Evolutionary conservation across 2,113 vertebrate species (phyloP).

Genomic region (Pagrus major): DNA sequence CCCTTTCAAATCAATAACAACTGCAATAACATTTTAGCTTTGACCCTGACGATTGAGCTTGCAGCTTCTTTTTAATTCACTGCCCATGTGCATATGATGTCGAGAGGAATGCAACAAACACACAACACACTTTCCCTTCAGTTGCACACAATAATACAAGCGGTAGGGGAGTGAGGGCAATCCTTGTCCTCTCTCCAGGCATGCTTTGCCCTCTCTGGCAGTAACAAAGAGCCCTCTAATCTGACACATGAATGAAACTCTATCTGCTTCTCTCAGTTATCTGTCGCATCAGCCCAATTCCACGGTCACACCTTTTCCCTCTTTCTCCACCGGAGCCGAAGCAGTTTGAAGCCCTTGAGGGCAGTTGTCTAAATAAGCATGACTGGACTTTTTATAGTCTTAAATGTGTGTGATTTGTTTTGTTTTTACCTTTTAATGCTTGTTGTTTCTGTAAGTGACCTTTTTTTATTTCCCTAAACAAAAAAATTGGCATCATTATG

Average conservation of each 20-base stretch:
- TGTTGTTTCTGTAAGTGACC: not conserved
- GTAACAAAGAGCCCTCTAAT: conserved; percentile 74
- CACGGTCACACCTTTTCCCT: conserved; percentile 45
- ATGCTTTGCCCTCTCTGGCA: conserved; percentile 50
- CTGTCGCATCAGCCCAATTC: conserved; percentile 59
- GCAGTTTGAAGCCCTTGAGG: conserved; percentile 13
- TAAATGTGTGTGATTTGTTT: not conserved
- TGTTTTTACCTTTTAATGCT: conserved; percentile 24
- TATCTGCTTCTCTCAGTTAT: conserved; percentile 64
- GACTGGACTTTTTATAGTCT: conserved; percentile 8
- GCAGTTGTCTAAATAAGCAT: conserved; percentile 41
- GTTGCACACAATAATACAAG: conserved; percentile 26
- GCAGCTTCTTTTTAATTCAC: not conserved
- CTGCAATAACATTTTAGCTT: not conserved
- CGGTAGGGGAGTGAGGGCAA: conserved; percentile 41
- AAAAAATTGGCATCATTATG: not conserved
- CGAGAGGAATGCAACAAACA: conserved; percentile 21
- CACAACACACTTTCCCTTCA: conserved; percentile 27
- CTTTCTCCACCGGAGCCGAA: conserved; percentile 7
- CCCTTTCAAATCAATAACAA: not conserved
- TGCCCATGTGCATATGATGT: conserved; percentile 14
- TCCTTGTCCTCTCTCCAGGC: conserved; percentile 60
- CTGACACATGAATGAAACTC: conserved; percentile 75
- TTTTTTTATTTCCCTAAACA: conserved; percentile 16
- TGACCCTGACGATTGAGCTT: not conserved